Evolutionary conservation across 1,140 invertebrate species (phyloP).

Genomic region (Nasonia giraulti): DNA sequence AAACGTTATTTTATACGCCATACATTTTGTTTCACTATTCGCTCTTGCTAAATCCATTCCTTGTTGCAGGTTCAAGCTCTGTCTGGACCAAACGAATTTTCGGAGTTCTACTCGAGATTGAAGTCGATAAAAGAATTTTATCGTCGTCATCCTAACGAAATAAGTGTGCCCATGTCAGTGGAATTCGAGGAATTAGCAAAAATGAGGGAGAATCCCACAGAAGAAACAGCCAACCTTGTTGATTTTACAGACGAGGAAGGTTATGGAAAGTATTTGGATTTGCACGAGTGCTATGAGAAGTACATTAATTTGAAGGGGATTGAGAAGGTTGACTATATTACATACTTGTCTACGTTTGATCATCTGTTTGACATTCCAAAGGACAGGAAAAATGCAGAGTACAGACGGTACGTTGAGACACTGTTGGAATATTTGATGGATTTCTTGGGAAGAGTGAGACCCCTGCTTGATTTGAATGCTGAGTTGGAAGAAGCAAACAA

Average conservation of each 20-base stretch:
- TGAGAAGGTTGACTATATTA: slow-evolving; percentile 97
- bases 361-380: slow-evolving; percentile 96
- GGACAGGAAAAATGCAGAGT: slow-evolving; percentile 95
- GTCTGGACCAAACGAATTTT: slow-evolving; percentile 98
- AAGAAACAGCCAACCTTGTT: slow-evolving; percentile 87
- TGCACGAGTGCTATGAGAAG: slow-evolving; percentile 97
- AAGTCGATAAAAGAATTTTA: slow-evolving; percentile 98
- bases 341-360: slow-evolving; percentile 95
- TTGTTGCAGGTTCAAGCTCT: slow-evolving; percentile 80
- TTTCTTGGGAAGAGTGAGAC: slow-evolving; percentile 91
- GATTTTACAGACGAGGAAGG: slow-evolving; percentile 99
- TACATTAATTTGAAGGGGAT: slow-evolving; percentile 98
- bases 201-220: slow-evolving; percentile 88
- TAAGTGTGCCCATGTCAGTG: slow-evolving; percentile 95
- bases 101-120: slow-evolving; percentile 95
- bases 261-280: slow-evolving; percentile 98
- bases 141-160: slow-evolving; percentile 96
- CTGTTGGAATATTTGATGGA: slow-evolving; percentile 92
- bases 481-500: slow-evolving; percentile 86
- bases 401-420: slow-evolving; percentile 89
- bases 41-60: neutral
- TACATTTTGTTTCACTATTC: neutral
- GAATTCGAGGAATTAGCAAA: slow-evolving; percentile 97
- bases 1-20: neutral
- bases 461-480: slow-evolving; percentile 89